These are phyloP conservation scores for Poeciliopsis paucimaculata DNA, from an alignment of 2,797 vertebrate species.

Conservation along the genomic window DNA sequence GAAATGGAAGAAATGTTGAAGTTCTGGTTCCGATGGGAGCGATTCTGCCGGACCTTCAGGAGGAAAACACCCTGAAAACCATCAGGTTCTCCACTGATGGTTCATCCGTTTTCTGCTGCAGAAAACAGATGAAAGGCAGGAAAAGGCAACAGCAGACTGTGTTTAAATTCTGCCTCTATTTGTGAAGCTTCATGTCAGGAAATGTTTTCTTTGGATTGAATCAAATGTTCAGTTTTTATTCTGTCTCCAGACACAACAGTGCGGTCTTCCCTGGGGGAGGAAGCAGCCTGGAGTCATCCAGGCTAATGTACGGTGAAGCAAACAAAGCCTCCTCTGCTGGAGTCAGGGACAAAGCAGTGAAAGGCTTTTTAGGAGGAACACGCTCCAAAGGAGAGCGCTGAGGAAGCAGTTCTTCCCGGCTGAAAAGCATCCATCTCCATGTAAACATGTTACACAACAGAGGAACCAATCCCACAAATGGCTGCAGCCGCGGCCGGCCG, in stretches of 20 bases:
- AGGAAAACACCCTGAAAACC: too few species aligned
- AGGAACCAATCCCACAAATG: neutral
- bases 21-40: too few species aligned
- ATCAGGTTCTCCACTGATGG: neutral
- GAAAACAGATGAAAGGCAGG: neutral
- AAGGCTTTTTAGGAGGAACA: slow-evolving; percentile 42
- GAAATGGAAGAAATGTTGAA: too few species aligned
- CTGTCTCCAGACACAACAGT: neutral
- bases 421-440: slow-evolving; percentile 38
- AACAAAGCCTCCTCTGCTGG: neutral
- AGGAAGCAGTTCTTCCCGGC: slow-evolving; percentile 57
- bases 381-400: slow-evolving; percentile 41
- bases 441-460: slow-evolving; percentile 23
- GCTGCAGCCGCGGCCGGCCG: neutral
- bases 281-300: neutral
- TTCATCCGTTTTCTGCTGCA: neutral
- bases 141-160: neutral
- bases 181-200: neutral
- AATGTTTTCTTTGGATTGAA: neutral
- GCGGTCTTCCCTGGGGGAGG: neutral
- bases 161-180: neutral
- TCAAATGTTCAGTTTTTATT: neutral
- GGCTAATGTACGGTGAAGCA: neutral
- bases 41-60: too few species aligned
- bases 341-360: slow-evolving; percentile 43